Conservation (phyloP, 2,888 invertebrate species). For the Nasonovia ribisnigri region DNA sequence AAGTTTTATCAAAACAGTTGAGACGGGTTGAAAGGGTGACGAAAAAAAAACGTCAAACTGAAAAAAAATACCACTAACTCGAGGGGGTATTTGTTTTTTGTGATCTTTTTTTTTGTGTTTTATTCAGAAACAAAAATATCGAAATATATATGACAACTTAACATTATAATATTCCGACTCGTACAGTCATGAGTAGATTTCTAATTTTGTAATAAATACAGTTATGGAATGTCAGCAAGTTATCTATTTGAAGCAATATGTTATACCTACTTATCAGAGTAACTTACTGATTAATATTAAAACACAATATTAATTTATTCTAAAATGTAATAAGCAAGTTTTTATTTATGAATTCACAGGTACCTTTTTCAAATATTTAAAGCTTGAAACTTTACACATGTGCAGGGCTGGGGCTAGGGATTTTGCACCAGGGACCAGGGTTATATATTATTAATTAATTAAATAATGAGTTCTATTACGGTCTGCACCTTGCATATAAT, state of each 20-base stretch:
- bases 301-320: neutral
- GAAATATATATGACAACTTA: neutral
- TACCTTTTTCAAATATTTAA: conserved; percentile 1
- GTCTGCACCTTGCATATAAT: neutral
- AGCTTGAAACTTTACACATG: neutral
- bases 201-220: neutral
- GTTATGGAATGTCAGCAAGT: neutral
- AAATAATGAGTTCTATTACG: neutral
- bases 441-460: neutral
- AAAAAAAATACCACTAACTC: conserved; percentile 5
- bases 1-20: conserved; percentile 57
- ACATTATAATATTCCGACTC: neutral
- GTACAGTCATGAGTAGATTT: neutral
- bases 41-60: conserved; percentile 28
- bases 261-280: neutral
- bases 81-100: conserved; percentile 1
- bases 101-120: neutral
- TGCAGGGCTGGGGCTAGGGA: neutral
- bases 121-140: conserved; percentile 20
- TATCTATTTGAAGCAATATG: neutral
- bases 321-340: neutral
- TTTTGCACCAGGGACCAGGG: neutral
- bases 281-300: neutral
- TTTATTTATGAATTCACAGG: neutral
- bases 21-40: conserved; percentile 41